phyloP scores from a whole-genome alignment of 2,888 invertebrate genomes.

The Protophormia terraenovae region DNA sequence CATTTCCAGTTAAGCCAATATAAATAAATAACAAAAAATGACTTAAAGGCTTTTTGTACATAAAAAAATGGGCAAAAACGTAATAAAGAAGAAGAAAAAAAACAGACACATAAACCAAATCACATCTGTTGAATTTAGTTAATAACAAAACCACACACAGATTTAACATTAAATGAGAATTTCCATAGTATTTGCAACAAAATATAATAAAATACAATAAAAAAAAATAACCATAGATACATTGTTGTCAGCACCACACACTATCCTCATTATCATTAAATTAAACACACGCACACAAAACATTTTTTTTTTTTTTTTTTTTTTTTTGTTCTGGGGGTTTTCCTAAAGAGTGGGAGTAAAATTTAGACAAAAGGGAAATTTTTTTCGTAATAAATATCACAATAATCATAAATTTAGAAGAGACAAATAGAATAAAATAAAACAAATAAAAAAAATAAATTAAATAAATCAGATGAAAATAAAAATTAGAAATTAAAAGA shows the following conservation, averaged over 20 bases:
- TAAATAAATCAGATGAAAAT: background rate
- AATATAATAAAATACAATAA: too few species aligned
- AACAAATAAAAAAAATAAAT: background rate
- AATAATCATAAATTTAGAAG: background rate
- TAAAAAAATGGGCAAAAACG: background rate
- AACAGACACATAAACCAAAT: slow-evolving; percentile 8
- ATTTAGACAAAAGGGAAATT: background rate
- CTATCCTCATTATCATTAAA: background rate
- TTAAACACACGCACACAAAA: background rate
- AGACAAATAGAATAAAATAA: background rate
- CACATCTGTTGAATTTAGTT: slow-evolving; percentile 55
- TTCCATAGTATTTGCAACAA: background rate
- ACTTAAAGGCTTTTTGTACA: slow-evolving; percentile 32
- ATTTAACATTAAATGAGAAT: too few species aligned
- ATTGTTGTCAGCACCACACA: background rate
- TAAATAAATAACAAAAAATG: background rate
- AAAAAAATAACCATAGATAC: too few species aligned
- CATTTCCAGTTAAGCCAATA: background rate
- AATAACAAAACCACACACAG: background rate
- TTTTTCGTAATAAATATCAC: background rate
- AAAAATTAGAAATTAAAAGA: background rate
- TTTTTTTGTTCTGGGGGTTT: too few species aligned
- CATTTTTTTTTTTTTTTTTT: background rate
- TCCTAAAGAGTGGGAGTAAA: background rate
- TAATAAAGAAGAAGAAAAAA: background rate